phyloP scores from a whole-genome alignment of 2,797 vertebrate genomes.

The Iguana delicatissima region DNA sequence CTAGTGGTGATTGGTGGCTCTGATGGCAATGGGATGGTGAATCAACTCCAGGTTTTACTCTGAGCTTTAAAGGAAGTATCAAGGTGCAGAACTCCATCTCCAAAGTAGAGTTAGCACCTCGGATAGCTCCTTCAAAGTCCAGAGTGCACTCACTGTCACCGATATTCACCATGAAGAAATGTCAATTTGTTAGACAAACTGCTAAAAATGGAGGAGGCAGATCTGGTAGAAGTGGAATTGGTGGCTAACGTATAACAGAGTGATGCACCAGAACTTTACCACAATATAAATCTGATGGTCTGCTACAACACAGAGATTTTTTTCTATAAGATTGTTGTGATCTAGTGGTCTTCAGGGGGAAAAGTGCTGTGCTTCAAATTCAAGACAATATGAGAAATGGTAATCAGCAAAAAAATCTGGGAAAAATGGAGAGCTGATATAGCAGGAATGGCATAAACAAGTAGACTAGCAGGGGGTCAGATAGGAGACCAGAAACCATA shows the following conservation, averaged over 20 bases:
- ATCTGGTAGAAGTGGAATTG: neutral
- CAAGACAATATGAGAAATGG: neutral
- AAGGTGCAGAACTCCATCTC: no score
- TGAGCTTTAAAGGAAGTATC: no score
- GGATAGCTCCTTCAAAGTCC: no score
- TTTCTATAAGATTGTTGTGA: neutral
- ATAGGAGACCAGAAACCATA: constrained; percentile 22
- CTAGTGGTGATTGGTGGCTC: neutral
- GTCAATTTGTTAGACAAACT: neutral
- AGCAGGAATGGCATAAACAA: constrained; percentile 29
- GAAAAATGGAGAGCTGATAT: accelerated
- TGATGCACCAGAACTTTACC: neutral
- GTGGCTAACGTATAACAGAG: neutral
- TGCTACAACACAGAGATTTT: constrained; percentile 1
- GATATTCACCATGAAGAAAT: neutral
- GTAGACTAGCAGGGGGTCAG: constrained; percentile 29
- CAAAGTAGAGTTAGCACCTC: no score
- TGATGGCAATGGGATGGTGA: no score
- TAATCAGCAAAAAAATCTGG: neutral
- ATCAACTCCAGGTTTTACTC: no score
- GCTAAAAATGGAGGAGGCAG: neutral
- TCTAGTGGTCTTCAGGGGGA: neutral
- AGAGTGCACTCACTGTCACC: no score
- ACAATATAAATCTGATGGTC: neutral
- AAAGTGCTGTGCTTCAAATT: neutral